These are phyloP conservation scores for Axinella damicornis DNA, from an alignment of 37 sponge, comb jelly and placozoan species.

Conservation along the genomic window DNA sequence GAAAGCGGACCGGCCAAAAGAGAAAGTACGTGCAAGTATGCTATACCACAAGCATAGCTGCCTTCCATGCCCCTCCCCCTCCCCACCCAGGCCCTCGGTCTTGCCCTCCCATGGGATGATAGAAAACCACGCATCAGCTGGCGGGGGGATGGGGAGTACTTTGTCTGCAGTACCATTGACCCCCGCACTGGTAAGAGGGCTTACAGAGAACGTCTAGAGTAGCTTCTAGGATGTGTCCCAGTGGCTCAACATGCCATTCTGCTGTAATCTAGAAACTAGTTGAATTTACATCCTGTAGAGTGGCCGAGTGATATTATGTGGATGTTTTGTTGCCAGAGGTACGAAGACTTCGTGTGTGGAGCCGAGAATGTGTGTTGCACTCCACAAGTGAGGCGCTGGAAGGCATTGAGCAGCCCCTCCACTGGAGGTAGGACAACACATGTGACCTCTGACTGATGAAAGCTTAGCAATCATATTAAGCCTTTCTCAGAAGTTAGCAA, in stretches of 20 bases:
- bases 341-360: slow-evolving; percentile 86
- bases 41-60: not conserved
- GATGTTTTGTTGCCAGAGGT: slow-evolving; percentile 14
- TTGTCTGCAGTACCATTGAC: slow-evolving; percentile 78
- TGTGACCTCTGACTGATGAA: no score
- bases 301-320: no score
- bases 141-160: slow-evolving; percentile 98
- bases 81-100: slow-evolving; percentile 26
- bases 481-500: no score
- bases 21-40: slow-evolving; percentile 15
- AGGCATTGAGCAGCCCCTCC: slow-evolving; percentile 85
- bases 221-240: no score
- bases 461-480: no score
- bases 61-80: not conserved
- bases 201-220: no score
- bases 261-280: not conserved
- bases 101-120: slow-evolving; percentile 81
- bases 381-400: slow-evolving; percentile 83
- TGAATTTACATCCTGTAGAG: not conserved
- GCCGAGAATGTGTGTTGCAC: slow-evolving; percentile 82
- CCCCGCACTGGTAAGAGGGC: slow-evolving; percentile 73
- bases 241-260: not conserved
- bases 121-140: slow-evolving; percentile 77
- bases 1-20: slow-evolving; percentile 2
- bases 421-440: slow-evolving; percentile 79